phyloP scores from a whole-genome alignment of 2,888 invertebrate species.

The Trissoscelio sp. region DNA sequence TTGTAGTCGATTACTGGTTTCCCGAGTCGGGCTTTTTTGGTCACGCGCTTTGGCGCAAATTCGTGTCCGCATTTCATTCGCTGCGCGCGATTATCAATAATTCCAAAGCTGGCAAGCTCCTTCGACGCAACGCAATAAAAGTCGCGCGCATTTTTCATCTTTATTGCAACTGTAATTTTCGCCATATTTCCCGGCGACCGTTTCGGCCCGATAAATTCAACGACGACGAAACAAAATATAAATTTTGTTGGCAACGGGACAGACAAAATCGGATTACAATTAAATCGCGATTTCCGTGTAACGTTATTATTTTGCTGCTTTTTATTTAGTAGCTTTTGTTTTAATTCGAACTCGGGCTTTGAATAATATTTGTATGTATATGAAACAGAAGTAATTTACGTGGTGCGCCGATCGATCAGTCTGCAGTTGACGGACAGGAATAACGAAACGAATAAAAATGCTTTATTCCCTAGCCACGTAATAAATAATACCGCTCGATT shows the following conservation, averaged over 20 bases:
- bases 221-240: slow-evolving; percentile 8
- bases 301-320: not conserved
- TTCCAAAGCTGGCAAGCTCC: slow-evolving; percentile 16
- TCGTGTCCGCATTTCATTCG: not conserved
- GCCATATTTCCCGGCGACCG: slow-evolving; percentile 21
- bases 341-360: not conserved
- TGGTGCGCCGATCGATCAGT: slow-evolving; percentile 22
- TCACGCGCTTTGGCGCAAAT: slow-evolving; percentile 7
- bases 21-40: not conserved
- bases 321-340: no score
- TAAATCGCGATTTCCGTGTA: not conserved
- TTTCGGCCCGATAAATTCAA: slow-evolving; percentile 3
- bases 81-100: slow-evolving; percentile 28
- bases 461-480: not conserved
- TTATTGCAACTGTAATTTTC: slow-evolving; percentile 35
- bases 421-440: slow-evolving; percentile 12
- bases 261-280: not conserved
- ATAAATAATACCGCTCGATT: slow-evolving; percentile 27
- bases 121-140: slow-evolving; percentile 37
- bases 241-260: no score
- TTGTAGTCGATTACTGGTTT: slow-evolving; percentile 36
- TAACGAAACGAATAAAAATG: not conserved
- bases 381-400: slow-evolving; percentile 22
- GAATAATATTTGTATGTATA: not conserved
- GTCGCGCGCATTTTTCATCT: slow-evolving; percentile 33